Conservation (phyloP, 1,140 invertebrate species). For the Microplitis demolitor region DNA sequence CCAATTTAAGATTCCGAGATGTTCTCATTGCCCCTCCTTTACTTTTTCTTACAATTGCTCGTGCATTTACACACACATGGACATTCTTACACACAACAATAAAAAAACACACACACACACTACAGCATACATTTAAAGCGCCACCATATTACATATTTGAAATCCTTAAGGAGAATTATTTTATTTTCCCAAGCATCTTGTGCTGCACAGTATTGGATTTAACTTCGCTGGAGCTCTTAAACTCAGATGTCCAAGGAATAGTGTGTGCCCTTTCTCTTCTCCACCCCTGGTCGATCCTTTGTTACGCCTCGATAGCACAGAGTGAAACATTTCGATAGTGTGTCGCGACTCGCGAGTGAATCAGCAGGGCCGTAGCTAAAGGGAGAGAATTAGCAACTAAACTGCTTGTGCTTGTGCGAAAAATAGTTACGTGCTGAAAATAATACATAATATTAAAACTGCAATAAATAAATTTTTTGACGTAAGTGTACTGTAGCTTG, state of each 20-base stretch:
- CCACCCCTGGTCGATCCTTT: conserved; percentile 11
- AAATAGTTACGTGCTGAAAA: not conserved
- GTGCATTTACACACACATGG: not conserved
- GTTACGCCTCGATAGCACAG: conserved; percentile 7
- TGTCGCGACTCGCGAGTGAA: not conserved
- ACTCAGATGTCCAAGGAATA: not conserved
- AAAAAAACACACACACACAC: too few relatives aligned
- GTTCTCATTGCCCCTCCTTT: not conserved
- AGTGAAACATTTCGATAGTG: conserved; percentile 11
- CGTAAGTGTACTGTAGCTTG: too few relatives aligned
- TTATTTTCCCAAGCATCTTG: not conserved
- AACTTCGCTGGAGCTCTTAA: not conserved
- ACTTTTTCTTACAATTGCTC: not conserved
- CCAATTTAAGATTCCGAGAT: conserved; percentile 13
- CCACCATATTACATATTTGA: too few relatives aligned
- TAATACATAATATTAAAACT: not conserved
- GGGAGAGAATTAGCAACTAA: not conserved
- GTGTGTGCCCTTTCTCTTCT: not conserved
- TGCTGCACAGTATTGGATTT: not conserved
- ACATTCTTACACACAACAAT: too few relatives aligned
- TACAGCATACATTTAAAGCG: too few relatives aligned
- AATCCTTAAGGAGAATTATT: not conserved
- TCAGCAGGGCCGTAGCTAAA: conserved; percentile 19
- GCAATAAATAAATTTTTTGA: too few relatives aligned
- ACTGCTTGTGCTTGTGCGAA: not conserved